Evolutionary conservation across 1,140 invertebrate genomes (phyloP).

Genomic region (Macrobrachium nipponense): DNA sequence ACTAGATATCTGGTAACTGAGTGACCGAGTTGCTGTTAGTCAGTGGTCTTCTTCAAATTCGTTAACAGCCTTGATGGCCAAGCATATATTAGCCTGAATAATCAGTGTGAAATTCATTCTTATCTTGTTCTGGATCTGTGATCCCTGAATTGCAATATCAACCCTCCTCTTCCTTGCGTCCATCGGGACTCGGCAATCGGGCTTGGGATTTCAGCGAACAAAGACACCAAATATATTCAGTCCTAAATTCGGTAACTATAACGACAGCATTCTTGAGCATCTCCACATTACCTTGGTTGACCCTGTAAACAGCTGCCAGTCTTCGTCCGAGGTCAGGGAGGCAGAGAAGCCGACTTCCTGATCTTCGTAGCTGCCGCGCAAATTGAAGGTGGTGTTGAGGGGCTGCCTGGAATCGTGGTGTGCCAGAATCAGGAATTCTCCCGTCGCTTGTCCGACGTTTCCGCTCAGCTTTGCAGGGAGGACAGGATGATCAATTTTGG

Average conservation of each 20-base stretch:
- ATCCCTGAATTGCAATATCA: no score
- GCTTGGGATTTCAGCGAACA: not conserved
- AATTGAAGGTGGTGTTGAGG: constrained; percentile 11
- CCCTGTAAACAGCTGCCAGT: constrained; percentile 26
- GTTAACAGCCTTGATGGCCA: no score
- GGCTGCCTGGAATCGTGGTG: not conserved
- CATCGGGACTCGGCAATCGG: no score
- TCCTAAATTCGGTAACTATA: no score
- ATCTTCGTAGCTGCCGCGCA: not conserved
- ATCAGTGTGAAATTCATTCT: no score
- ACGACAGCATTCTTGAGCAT: not conserved
- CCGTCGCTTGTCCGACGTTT: constrained; percentile 8
- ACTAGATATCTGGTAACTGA: no score
- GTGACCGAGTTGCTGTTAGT: no score
- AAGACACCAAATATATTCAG: not conserved
- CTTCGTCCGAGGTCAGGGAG: not conserved
- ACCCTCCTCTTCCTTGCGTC: no score
- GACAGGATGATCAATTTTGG: not conserved
- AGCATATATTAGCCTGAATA: no score
- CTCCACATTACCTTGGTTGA: constrained; percentile 4
- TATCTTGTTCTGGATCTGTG: no score
- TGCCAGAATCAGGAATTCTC: constrained; percentile 7
- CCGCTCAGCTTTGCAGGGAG: not conserved
- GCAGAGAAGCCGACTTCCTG: not conserved
- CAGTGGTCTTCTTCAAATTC: no score